Conservation (phyloP, 2,797 vertebrate species). For the Threskiornis aethiopicus region DNA sequence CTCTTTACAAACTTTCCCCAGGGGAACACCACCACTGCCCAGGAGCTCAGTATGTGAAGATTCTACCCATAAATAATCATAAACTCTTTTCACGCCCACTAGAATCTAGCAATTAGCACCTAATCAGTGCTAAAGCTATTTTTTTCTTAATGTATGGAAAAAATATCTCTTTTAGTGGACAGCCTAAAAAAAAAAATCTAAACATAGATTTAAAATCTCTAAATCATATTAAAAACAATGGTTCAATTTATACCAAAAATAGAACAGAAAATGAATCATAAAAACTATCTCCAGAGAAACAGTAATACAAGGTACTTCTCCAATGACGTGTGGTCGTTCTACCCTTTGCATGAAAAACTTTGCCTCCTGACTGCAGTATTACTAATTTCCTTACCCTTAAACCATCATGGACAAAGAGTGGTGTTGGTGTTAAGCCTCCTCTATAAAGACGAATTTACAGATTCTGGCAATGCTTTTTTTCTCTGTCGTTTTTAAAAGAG, state of each 20-base stretch:
- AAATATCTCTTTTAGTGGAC: neutral
- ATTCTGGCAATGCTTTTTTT: neutral
- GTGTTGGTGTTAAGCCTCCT: neutral
- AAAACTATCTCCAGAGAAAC: neutral
- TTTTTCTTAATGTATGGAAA: neutral
- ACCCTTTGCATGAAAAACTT: neutral
- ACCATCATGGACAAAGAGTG: neutral
- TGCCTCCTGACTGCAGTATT: neutral
- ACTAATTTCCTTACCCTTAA: neutral
- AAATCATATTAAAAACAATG: neutral
- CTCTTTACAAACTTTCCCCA: neutral
- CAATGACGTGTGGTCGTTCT: neutral
- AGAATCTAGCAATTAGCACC: neutral
- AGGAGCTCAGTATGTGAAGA: neutral
- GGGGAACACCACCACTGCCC: neutral
- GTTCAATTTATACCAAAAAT: neutral
- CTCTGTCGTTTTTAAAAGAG: neutral
- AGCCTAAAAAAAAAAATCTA: neutral
- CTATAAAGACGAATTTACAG: neutral
- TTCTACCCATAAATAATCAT: neutral
- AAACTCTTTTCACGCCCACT: neutral
- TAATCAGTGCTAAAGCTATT: neutral
- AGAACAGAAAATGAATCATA: neutral
- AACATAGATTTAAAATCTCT: neutral
- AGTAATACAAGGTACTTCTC: neutral